A percentile compares a stretch with the other conserved stretches of the same genome.
Conservation (phyloP, 2,888 invertebrate genomes). For the Rhagonycha lutea region DNA sequence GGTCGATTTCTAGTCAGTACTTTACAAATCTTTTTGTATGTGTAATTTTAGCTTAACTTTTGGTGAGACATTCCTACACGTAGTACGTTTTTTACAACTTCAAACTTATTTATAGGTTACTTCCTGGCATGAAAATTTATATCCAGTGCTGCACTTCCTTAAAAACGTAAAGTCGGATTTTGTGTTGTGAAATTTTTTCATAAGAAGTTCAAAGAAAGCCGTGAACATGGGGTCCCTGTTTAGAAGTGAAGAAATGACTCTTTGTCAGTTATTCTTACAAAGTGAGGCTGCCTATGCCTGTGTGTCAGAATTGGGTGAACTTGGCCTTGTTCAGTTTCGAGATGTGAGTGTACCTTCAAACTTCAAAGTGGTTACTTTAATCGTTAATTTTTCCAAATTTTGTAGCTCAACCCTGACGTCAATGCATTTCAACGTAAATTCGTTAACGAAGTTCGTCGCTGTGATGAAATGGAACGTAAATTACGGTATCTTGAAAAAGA, state of each 20-base stretch:
- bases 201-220: not conserved
- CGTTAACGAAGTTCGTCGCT: slow-evolving; percentile 95
- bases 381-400: slow-evolving; percentile 23
- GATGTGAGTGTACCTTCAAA: slow-evolving; percentile 69
- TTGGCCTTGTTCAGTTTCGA: slow-evolving; percentile 95
- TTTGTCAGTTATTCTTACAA: slow-evolving; percentile 97
- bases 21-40: not conserved
- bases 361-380: not conserved
- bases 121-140: not conserved
- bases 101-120: not conserved
- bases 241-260: slow-evolving; percentile 97
- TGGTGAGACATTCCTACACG: not conserved
- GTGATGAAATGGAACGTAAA: slow-evolving; percentile 99
- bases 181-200: not conserved
- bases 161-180: not conserved
- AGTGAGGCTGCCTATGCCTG: slow-evolving; percentile 98
- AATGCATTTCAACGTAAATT: slow-evolving; percentile 99
- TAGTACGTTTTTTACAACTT: not conserved
- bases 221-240: slow-evolving; percentile 85
- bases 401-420: slow-evolving; percentile 92
- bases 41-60: not conserved
- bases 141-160: not conserved
- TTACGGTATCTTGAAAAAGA: slow-evolving; percentile 95
- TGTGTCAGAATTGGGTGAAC: slow-evolving; percentile 95
- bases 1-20: not conserved